These are phyloP conservation scores for Dromaius novaehollandiae DNA, from an alignment of 2,113 vertebrate genomes.

Conservation along the genomic window DNA sequence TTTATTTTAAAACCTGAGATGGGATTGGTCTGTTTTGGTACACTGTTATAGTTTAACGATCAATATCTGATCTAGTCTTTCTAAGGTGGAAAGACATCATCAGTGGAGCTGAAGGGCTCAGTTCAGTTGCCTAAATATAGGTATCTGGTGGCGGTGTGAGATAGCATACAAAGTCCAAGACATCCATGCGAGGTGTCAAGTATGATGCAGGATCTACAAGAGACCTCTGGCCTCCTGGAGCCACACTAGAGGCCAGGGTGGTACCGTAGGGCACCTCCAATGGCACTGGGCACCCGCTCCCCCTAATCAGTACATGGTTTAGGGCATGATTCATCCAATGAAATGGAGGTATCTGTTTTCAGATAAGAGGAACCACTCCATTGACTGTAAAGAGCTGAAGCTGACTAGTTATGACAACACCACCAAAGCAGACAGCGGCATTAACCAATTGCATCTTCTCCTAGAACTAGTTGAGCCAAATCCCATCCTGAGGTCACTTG, in stretches of 20 bases:
- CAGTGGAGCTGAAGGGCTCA: background rate
- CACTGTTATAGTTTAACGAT: background rate
- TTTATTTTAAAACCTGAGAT: background rate
- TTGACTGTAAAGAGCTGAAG: background rate
- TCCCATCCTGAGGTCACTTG: background rate
- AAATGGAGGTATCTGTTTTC: background rate
- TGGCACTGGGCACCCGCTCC: background rate
- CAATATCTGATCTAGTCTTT: background rate
- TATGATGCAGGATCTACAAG: background rate
- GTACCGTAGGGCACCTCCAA: background rate
- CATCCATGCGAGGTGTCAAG: background rate
- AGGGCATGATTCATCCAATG: background rate
- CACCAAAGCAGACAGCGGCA: background rate
- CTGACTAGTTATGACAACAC: background rate
- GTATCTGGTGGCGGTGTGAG: background rate
- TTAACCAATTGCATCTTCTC: background rate
- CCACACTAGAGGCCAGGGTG: background rate
- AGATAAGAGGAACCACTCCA: background rate
- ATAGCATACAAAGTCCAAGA: background rate
- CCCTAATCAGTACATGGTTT: background rate
- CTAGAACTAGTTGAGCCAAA: background rate
- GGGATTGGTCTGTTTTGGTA: background rate
- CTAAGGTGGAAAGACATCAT: background rate
- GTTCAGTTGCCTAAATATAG: background rate
- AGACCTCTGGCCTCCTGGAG: background rate